Evolutionary conservation across 2,888 invertebrate species (phyloP).

Genomic region (Willowsia nigromaculata): DNA sequence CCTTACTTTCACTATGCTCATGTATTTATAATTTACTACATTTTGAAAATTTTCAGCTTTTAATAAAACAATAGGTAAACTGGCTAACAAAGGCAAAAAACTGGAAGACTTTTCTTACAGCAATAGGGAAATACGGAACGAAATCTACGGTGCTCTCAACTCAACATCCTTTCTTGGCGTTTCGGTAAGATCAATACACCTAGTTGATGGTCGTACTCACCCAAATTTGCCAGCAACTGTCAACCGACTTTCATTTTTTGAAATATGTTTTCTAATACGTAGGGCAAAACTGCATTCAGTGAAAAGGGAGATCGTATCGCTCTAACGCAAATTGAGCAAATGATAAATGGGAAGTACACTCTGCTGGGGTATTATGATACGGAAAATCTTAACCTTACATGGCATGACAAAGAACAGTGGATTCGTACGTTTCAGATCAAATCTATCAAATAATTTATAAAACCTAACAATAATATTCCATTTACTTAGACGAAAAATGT

Average conservation of each 20-base stretch:
- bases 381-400: constrained; percentile 95
- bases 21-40: no score
- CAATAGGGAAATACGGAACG: constrained; percentile 95
- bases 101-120: constrained; percentile 98
- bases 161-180: constrained; percentile 99
- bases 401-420: constrained; percentile 95
- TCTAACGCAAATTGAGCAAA: constrained; percentile 98
- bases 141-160: constrained; percentile 98
- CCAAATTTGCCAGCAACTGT: not conserved
- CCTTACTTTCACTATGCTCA: no score
- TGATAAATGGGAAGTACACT: constrained; percentile 95
- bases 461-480: no score
- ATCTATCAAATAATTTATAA: not conserved
- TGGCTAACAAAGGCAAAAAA: constrained; percentile 89
- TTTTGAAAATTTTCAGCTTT: constrained; percentile 91
- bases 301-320: constrained; percentile 98
- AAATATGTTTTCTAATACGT: not conserved
- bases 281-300: constrained; percentile 99
- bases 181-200: constrained; percentile 86
- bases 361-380: constrained; percentile 98
- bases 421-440: constrained; percentile 80
- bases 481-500: not conserved
- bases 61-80: constrained; percentile 96
- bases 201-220: no score
- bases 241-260: constrained; percentile 1